These are phyloP conservation scores for Phalacrocorax aristotelis DNA, from an alignment of 2,113 vertebrate genomes.

Conservation along the genomic window DNA sequence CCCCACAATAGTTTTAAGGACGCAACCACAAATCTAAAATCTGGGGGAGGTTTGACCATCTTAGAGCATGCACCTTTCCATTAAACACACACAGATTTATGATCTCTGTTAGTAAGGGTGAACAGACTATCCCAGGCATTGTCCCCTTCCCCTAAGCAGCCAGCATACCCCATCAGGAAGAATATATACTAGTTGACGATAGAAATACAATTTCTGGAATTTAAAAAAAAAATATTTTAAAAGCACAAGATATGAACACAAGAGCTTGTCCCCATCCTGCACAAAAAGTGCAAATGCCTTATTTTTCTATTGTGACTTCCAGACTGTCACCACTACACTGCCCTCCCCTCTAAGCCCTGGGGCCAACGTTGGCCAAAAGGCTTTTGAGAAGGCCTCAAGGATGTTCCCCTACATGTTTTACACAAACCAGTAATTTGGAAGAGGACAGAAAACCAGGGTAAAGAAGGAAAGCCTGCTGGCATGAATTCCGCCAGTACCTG, in stretches of 20 bases:
- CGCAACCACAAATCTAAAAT: background rate
- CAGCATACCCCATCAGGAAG: background rate
- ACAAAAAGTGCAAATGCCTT: background rate
- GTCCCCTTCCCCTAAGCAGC: background rate
- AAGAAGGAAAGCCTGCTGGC: background rate
- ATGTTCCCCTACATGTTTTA: background rate
- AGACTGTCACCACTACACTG: background rate
- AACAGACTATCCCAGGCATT: background rate
- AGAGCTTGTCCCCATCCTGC: background rate
- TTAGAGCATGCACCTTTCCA: background rate
- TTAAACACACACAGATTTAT: background rate
- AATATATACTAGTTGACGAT: background rate
- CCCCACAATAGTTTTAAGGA: background rate
- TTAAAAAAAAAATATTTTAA: background rate
- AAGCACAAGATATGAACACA: background rate
- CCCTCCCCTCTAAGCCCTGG: background rate
- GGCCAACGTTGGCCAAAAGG: rapidly evolving
- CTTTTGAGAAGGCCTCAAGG: background rate
- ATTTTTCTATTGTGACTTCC: background rate
- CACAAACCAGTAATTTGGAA: background rate
- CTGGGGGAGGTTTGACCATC: background rate
- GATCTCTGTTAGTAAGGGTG: background rate
- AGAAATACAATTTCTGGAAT: background rate
- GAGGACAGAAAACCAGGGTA: background rate
- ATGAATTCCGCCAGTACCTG: background rate